Evolutionary conservation across 2,888 invertebrate genomes (phyloP).

Genomic region (Cryptophagus acutangulus): DNA sequence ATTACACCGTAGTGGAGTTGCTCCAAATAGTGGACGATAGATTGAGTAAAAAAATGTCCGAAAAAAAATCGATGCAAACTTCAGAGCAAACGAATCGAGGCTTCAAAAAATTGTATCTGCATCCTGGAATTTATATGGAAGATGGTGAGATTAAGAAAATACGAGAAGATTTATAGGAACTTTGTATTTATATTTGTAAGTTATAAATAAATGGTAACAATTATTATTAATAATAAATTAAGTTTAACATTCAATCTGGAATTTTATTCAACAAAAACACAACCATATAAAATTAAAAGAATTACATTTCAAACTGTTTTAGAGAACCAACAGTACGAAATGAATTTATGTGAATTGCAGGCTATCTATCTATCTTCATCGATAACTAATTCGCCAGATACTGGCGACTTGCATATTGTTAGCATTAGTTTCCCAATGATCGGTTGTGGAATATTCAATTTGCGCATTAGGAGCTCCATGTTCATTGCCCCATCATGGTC

Average conservation of each 20-base stretch:
- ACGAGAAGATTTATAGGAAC: no score
- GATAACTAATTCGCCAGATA: no score
- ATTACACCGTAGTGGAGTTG: slow-evolving; percentile 59
- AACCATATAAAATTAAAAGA: no score
- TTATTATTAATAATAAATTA: no score
- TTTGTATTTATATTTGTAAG: no score
- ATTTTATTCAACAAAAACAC: neutral
- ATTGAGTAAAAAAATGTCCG: slow-evolving; percentile 46
- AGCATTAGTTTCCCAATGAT: neutral
- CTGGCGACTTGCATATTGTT: no score
- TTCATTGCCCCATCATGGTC: slow-evolving; percentile 46
- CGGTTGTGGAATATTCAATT: slow-evolving; percentile 49
- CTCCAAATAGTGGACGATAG: slow-evolving; percentile 56
- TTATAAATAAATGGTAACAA: no score
- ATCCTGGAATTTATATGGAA: slow-evolving; percentile 56
- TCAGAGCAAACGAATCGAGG: slow-evolving; percentile 60
- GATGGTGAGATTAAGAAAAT: slow-evolving; percentile 3
- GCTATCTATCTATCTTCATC: no score
- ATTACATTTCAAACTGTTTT: no score
- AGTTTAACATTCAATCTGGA: neutral
- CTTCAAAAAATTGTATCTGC: slow-evolving; percentile 61
- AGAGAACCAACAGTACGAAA: no score
- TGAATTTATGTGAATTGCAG: no score
- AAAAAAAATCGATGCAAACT: slow-evolving; percentile 52
- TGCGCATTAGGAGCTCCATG: slow-evolving; percentile 50